Evolutionary conservation across 2,797 vertebrate genomes (phyloP).

Genomic region (Mus caroli): DNA sequence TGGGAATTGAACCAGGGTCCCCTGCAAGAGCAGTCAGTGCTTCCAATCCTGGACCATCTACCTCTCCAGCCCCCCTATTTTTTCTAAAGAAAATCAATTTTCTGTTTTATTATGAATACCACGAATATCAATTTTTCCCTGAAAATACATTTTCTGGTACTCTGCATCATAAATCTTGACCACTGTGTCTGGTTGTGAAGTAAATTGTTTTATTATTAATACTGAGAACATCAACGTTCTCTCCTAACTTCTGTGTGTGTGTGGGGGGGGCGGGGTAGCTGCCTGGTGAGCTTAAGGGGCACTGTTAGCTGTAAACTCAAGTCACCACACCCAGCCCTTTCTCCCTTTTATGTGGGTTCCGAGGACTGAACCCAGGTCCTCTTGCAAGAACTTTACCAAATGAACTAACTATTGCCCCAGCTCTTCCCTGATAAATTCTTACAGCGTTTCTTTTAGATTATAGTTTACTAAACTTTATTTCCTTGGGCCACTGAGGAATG

Average conservation of each 20-base stretch:
- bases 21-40: neutral
- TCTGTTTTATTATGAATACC: constrained; percentile 6
- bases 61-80: neutral
- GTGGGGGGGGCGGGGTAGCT: neutral
- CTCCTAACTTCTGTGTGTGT: neutral
- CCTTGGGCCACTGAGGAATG: neutral
- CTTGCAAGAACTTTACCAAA: neutral
- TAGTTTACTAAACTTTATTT: neutral
- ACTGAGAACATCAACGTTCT: neutral
- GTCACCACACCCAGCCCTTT: neutral
- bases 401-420: neutral
- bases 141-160: neutral
- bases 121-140: neutral
- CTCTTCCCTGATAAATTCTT: neutral
- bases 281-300: neutral
- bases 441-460: neutral
- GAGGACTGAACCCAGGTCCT: neutral
- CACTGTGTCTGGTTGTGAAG: neutral
- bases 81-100: constrained; percentile 9
- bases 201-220: neutral
- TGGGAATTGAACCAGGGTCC: neutral
- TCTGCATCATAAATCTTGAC: neutral
- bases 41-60: neutral
- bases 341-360: neutral
- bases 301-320: neutral